phyloP scores from a whole-genome alignment of 37 sponge, comb jelly and placozoan genomes.

The Aplysina aerophoba region DNA sequence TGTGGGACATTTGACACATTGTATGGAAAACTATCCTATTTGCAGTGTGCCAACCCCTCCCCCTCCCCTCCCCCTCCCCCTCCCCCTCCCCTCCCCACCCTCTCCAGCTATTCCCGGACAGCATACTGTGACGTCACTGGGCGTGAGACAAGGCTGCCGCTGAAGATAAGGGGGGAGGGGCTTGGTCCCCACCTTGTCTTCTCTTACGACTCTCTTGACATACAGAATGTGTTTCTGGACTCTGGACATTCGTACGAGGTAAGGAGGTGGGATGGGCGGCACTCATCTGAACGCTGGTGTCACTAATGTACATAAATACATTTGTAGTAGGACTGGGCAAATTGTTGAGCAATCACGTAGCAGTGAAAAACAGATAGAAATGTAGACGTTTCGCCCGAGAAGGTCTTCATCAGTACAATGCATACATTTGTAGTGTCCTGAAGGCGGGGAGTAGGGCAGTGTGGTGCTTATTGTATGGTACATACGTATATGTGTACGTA shows the following conservation, averaged over 20 bases:
- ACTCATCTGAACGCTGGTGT: too few relatives aligned
- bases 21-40: not conserved
- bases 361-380: too few relatives aligned
- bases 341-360: too few relatives aligned
- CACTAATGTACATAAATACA: too few relatives aligned
- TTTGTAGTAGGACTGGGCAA: too few relatives aligned
- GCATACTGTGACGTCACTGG: slow-evolving; percentile 95
- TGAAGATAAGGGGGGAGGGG: slow-evolving; percentile 89
- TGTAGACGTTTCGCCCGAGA: too few relatives aligned
- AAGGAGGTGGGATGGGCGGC: not conserved
- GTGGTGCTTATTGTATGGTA: too few relatives aligned
- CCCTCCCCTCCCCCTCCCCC: too few relatives aligned
- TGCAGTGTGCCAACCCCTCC: not conserved
- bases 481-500: slow-evolving; percentile 5
- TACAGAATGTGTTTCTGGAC: slow-evolving; percentile 94
- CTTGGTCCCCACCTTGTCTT: slow-evolving; percentile 86
- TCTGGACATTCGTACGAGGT: slow-evolving; percentile 96
- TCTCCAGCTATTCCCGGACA: slow-evolving; percentile 55
- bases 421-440: too few relatives aligned
- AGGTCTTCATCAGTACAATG: too few relatives aligned
- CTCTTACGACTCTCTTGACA: slow-evolving; percentile 92
- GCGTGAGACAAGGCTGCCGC: slow-evolving; percentile 91
- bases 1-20: not conserved
- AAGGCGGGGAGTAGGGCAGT: too few relatives aligned
- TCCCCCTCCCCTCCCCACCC: too few relatives aligned